Evolutionary conservation across 2,888 invertebrate genomes (phyloP).

Genomic region (Apotomis betuletana): DNA sequence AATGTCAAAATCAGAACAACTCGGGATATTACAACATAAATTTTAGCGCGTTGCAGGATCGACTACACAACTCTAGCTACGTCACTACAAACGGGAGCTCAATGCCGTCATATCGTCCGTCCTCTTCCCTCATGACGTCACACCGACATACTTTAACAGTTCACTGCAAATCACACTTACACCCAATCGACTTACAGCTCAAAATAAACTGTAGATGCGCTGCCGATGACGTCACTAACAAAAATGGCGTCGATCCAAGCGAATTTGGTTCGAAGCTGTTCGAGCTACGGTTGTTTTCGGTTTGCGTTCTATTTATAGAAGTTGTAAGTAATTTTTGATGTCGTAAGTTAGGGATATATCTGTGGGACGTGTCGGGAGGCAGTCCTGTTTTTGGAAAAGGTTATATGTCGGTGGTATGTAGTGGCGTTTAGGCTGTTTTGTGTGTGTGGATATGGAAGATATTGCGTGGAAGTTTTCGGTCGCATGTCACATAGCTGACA

Average conservation of each 20-base stretch:
- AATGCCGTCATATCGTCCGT: constrained; percentile 23
- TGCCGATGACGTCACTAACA: constrained; percentile 42
- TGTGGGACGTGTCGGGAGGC: background rate
- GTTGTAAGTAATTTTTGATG: constrained; percentile 15
- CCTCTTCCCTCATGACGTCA: constrained; percentile 31
- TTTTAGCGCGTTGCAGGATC: no score
- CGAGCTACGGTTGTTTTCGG: constrained; percentile 42
- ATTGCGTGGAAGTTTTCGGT: background rate
- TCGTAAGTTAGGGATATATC: constrained; percentile 24
- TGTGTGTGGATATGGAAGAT: background rate
- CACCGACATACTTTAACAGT: constrained; percentile 21
- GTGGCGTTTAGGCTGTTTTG: background rate
- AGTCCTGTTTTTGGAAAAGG: background rate
- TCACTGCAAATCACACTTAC: constrained; percentile 17
- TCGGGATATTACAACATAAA: no score
- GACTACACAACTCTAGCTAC: constrained; percentile 3
- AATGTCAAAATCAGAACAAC: no score
- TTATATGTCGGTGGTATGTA: background rate
- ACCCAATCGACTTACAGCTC: background rate
- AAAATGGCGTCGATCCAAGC: constrained; percentile 35
- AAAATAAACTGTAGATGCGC: background rate
- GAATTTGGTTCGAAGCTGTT: constrained; percentile 37
- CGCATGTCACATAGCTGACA: background rate
- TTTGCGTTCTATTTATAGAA: constrained; percentile 48
- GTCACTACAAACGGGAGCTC: constrained; percentile 21